Evolutionary conservation across 2,888 invertebrate species (phyloP).

Genomic region (Buathra laborator): DNA sequence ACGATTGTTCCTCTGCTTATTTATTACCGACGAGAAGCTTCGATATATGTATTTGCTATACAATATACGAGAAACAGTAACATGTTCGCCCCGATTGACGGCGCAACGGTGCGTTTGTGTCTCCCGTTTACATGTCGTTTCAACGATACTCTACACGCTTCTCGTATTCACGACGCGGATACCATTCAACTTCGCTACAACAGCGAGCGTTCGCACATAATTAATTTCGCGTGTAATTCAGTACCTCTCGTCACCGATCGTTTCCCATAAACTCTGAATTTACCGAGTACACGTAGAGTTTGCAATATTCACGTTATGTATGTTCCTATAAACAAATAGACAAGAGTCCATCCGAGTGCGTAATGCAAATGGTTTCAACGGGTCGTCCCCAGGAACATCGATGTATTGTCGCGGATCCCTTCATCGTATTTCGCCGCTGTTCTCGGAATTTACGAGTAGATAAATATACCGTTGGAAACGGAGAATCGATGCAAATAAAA

Average conservation of each 20-base stretch:
- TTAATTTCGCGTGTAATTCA: constrained; percentile 51
- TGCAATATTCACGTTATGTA: neutral
- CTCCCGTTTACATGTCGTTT: constrained; percentile 30
- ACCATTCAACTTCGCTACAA: constrained; percentile 43
- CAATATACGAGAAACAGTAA: constrained; percentile 33
- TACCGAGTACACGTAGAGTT: neutral
- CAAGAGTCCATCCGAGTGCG: constrained; percentile 22
- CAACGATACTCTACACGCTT: constrained; percentile 31
- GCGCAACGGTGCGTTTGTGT: constrained; percentile 37
- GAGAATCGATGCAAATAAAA: neutral
- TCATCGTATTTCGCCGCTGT: constrained; percentile 27
- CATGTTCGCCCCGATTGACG: constrained; percentile 33
- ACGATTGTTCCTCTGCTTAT: constrained; percentile 21
- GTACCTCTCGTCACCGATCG: constrained; percentile 34
- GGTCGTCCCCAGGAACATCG: neutral
- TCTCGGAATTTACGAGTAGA: constrained; percentile 24
- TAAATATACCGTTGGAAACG: constrained; percentile 31
- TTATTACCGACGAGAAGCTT: constrained; percentile 46
- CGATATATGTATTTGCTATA: constrained; percentile 20
- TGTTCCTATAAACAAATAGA: constrained; percentile 23
- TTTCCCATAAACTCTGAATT: constrained; percentile 8
- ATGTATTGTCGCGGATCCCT: constrained; percentile 15
- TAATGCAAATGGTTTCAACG: constrained; percentile 32
- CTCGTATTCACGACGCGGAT: neutral
- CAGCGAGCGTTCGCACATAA: constrained; percentile 57